phyloP scores from a whole-genome alignment of 2,113 vertebrate species.

The Melospiza georgiana region DNA sequence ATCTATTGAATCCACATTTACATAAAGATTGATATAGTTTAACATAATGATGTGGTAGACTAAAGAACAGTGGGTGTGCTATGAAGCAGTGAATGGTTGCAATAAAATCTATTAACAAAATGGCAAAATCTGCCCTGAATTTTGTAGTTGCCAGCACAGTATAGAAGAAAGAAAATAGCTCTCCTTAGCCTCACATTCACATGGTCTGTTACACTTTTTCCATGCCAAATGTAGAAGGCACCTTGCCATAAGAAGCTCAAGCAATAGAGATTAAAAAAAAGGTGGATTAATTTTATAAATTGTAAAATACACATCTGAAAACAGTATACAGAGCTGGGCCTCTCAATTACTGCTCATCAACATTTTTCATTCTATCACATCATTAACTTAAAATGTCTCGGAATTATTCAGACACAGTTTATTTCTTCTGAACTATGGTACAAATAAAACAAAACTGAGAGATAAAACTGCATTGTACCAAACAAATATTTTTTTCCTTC shows the following conservation, averaged over 20 bases:
- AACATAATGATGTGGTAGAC: constrained; percentile 2
- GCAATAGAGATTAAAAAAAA: background rate
- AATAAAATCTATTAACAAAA: constrained; percentile 15
- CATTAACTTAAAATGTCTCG: background rate
- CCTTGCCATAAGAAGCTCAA: background rate
- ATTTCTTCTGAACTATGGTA: background rate
- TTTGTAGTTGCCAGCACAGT: background rate
- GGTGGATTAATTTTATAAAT: background rate
- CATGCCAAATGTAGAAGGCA: background rate
- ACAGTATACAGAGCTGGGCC: background rate
- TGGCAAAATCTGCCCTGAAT: background rate
- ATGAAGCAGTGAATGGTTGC: background rate
- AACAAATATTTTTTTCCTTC: rapidly evolving
- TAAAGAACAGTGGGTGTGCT: background rate
- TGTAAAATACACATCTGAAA: background rate
- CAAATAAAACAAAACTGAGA: background rate
- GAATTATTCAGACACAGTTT: background rate
- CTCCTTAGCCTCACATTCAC: background rate
- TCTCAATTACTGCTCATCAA: background rate
- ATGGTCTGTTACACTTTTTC: background rate
- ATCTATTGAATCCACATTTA: background rate
- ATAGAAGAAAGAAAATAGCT: background rate
- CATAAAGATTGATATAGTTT: background rate
- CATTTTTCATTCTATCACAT: background rate
- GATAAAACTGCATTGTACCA: background rate